Evolutionary conservation across 2,888 invertebrate genomes (phyloP).

Genomic region (Apodemia hepburni): DNA sequence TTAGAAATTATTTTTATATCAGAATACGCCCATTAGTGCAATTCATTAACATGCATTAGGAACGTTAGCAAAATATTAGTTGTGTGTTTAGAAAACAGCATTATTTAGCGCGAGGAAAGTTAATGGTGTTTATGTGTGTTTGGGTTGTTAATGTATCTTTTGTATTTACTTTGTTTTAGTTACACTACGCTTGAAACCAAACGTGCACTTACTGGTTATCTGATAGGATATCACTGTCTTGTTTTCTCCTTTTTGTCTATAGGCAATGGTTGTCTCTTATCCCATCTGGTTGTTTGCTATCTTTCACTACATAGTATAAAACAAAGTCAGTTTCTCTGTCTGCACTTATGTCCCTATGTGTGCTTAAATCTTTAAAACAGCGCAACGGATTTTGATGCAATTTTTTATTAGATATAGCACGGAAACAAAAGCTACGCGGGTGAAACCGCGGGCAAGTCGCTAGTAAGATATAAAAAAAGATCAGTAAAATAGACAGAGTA

Average conservation of each 20-base stretch:
- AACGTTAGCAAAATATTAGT: constrained; percentile 8
- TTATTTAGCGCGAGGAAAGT: constrained; percentile 11
- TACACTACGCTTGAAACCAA: background rate
- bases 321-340: too few relatives aligned
- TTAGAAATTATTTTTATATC: too few relatives aligned
- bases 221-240: background rate
- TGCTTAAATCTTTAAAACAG: too few relatives aligned
- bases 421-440: too few relatives aligned
- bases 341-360: too few relatives aligned
- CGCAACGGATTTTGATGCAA: too few relatives aligned
- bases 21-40: background rate
- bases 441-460: too few relatives aligned
- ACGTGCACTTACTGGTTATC: background rate
- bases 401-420: too few relatives aligned
- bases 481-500: too few relatives aligned
- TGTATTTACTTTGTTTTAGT: constrained; percentile 12
- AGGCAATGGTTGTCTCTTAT: background rate
- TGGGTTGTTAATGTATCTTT: constrained; percentile 12
- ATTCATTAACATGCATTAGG: constrained; percentile 1
- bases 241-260: background rate
- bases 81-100: constrained; percentile 12
- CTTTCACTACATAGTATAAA: too few relatives aligned
- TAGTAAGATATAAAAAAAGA: too few relatives aligned
- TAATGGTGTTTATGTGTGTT: constrained; percentile 7
- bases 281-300: too few relatives aligned